Conservation (phyloP, 2,113 vertebrate species). For the Peromyscus leucopus region DNA sequence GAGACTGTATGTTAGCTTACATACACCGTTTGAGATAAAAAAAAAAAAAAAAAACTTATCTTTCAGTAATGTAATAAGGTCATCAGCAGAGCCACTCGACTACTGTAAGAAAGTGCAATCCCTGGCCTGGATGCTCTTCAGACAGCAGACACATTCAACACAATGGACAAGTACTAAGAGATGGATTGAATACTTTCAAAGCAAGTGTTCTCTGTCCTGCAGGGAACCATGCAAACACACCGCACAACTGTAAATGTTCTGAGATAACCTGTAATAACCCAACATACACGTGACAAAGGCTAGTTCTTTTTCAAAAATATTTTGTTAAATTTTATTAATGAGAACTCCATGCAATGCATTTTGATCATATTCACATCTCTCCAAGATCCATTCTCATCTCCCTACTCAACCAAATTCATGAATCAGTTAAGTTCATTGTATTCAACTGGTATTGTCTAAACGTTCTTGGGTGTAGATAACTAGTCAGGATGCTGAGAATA, state of each 20-base stretch:
- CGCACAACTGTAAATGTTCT: no score
- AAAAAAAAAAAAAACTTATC: no score
- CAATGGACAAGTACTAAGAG: background rate
- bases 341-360: background rate
- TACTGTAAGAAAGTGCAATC: background rate
- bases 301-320: background rate
- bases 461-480: background rate
- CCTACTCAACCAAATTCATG: background rate
- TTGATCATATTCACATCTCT: background rate
- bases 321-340: background rate
- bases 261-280: background rate
- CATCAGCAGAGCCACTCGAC: background rate
- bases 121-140: background rate
- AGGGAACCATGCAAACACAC: background rate
- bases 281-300: background rate
- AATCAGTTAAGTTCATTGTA: background rate
- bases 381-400: background rate
- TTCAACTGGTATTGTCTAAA: background rate
- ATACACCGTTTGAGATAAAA: constrained; percentile 54
- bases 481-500: background rate
- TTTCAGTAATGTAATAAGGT: constrained; percentile 2
- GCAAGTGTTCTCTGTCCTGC: background rate
- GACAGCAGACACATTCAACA: background rate
- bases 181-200: background rate
- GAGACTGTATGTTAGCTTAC: constrained; percentile 23